Conservation (phyloP, 2,888 invertebrate genomes). For the Axea sp. region DNA sequence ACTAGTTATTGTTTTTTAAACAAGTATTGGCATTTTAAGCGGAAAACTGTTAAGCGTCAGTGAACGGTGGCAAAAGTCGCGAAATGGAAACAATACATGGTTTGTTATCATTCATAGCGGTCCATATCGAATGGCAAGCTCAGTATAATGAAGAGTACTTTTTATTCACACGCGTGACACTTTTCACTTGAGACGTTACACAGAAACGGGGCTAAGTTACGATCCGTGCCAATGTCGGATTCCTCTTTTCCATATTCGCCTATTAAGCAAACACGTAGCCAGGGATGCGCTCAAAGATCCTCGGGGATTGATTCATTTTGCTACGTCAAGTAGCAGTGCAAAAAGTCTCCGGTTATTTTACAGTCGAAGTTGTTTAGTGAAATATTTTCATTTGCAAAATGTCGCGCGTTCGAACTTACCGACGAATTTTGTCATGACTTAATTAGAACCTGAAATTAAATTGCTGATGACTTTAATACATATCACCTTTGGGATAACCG, state of each 20-base stretch:
- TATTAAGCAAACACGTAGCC: slow-evolving; percentile 17
- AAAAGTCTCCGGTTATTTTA: slow-evolving; percentile 21
- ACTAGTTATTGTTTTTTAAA: too few species aligned
- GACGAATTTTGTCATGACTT: neutral
- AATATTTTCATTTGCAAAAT: neutral
- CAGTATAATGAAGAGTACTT: slow-evolving; percentile 35
- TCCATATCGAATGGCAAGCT: slow-evolving; percentile 18
- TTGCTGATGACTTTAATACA: neutral
- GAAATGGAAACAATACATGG: too few species aligned
- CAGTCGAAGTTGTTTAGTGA: slow-evolving; percentile 2
- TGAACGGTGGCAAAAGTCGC: too few species aligned
- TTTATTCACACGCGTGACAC: slow-evolving; percentile 20
- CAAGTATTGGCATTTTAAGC: too few species aligned
- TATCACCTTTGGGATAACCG: slow-evolving; percentile 19
- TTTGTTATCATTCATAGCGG: too few species aligned
- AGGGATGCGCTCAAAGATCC: slow-evolving; percentile 19
- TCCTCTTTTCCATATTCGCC: slow-evolving; percentile 18
- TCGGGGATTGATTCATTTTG: slow-evolving; percentile 42
- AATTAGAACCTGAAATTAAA: slow-evolving; percentile 23
- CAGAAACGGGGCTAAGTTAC: slow-evolving; percentile 43
- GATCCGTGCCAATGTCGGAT: slow-evolving; percentile 54
- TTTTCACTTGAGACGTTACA: slow-evolving; percentile 17
- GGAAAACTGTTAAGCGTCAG: too few species aligned
- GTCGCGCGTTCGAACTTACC: neutral
- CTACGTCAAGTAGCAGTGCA: slow-evolving; percentile 18